Conservation (phyloP, 2,113 vertebrate species). For the Callipepla californica region DNA sequence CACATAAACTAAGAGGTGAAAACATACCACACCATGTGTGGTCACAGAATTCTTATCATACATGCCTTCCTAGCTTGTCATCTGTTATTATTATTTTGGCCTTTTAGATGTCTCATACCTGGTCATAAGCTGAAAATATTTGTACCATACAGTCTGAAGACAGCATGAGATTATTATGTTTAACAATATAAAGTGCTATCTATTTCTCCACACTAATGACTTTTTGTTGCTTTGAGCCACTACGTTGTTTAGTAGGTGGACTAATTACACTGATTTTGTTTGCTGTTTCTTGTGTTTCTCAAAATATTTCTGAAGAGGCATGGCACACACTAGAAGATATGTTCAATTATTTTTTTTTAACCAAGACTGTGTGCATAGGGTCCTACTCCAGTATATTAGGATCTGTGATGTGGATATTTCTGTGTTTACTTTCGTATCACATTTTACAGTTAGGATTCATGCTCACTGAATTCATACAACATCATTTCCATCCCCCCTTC, state of each 20-base stretch:
- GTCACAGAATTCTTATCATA: slow-evolving; percentile 33
- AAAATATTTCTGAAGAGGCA: not conserved
- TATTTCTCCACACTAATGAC: not conserved
- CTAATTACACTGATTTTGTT: not conserved
- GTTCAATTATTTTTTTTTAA: not conserved
- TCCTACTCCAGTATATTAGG: not conserved
- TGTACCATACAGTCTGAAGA: not conserved
- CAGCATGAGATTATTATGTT: not conserved
- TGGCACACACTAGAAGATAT: not conserved
- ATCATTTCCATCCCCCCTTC: not conserved
- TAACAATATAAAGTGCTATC: not conserved
- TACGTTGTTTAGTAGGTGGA: not conserved
- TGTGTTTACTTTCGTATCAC: not conserved
- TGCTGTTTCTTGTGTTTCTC: not conserved
- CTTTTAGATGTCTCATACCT: not conserved
- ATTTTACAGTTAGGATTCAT: not conserved
- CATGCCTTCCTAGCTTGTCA: not conserved
- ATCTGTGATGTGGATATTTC: not conserved
- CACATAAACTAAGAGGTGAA: slow-evolving; percentile 57
- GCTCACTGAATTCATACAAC: not conserved
- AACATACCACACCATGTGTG: slow-evolving; percentile 63
- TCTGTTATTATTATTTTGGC: not conserved
- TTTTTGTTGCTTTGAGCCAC: not conserved
- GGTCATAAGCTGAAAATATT: not conserved
- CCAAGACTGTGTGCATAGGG: not conserved